Percentiles rank a stretch among this genome's conserved stretches.
Conservation (phyloP, 2,797 vertebrate species). For the Lutra lutra region DNA sequence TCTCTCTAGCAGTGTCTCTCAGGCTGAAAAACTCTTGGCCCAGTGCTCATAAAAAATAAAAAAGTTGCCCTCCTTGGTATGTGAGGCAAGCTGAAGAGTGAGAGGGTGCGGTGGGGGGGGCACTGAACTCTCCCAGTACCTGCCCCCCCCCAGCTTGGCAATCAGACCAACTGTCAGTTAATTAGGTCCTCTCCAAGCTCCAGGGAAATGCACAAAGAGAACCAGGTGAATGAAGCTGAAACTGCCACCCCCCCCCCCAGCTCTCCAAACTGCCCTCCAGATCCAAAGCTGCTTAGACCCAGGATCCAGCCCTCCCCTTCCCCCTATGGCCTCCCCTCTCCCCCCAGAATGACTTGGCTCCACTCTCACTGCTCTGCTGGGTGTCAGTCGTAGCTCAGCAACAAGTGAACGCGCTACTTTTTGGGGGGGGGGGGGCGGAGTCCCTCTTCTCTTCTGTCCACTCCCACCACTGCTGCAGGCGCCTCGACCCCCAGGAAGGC, state of each 20-base stretch:
- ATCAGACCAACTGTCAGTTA: slow-evolving; percentile 66
- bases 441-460: background rate
- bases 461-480: background rate
- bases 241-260: background rate
- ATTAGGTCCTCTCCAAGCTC: slow-evolving; percentile 75
- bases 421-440: background rate
- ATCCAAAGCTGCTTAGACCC: background rate
- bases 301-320: accelerated
- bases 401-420: slow-evolving; percentile 55
- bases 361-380: background rate
- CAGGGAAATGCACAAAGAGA: slow-evolving; percentile 71
- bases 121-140: background rate
- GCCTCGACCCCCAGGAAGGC: background rate
- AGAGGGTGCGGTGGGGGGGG: background rate
- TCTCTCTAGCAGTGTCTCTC: background rate
- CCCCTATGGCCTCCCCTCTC: accelerated
- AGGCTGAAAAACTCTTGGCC: background rate
- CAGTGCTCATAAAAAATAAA: background rate
- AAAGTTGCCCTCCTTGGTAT: background rate
- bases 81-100: background rate
- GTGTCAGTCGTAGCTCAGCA: slow-evolving; percentile 43
- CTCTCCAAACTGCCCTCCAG: background rate
- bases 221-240: slow-evolving; percentile 60
- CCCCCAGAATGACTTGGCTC: background rate
- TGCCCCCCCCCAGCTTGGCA: background rate